Evolutionary conservation across 2,888 invertebrate genomes (phyloP), one percentile per base, ranked within the genome.

Genomic region (Ectobius pallidus): DNA sequence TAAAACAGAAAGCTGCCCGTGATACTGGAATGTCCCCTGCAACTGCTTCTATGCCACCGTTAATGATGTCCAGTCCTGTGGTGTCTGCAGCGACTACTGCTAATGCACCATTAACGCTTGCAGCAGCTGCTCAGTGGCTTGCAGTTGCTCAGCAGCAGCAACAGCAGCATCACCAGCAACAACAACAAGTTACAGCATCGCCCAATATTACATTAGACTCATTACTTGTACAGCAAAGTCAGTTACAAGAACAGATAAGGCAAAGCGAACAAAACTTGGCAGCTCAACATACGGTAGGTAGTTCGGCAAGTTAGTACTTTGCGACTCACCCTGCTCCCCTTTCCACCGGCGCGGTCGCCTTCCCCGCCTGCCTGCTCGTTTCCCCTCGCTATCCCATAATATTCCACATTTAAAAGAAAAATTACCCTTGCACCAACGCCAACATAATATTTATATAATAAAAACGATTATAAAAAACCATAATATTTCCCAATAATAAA

Each of bases 181-280:
- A 80, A 77, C 87, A 85, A 79, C 84, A 84, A 83, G 82, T 85
- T 75, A 84, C 82, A 75, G 82, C 84, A 78, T 81, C 77, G 82
- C 84, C 80, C 77, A 79, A 77, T 75, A 75, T 81, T 32, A 65
- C 79, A 46, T 65, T 80, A 18, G 80, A 80, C 27, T 72, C 81
- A 80, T 82, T 93, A 80, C 86, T 88, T 80, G 88, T 90, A 77
- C 96, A 96, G 84, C 94, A 96, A 83, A 90, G 89, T 80, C 88
- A 90, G 77, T 85, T 96, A 77, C 92, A 93, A 81, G 96, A 96
- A 81, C 96, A 99, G 86, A 95, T 99, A 76, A 90, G 91, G 78
- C 97, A 98, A 83, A 97, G 97, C 80, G 99, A 99, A 83, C 92
- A 91, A 81, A 99, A 99, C 87, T 87, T 99, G 77, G 91, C 92